Evolutionary conservation across 2,113 vertebrate genomes (phyloP).

Genomic region (Nyctibius bracteatus): DNA sequence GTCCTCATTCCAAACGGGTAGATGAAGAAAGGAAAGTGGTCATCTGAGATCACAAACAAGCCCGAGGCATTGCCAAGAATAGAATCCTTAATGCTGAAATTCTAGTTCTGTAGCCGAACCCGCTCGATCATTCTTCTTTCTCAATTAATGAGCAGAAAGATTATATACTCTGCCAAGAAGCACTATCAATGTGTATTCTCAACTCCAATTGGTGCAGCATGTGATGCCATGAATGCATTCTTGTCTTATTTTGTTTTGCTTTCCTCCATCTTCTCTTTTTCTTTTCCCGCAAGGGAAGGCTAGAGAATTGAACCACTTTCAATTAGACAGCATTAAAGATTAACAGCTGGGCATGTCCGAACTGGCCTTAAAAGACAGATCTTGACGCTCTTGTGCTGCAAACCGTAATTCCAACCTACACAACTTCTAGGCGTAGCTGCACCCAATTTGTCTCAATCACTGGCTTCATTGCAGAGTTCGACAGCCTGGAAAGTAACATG

Average conservation of each 20-base stretch:
- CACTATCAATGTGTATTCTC: neutral
- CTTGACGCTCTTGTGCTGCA: neutral
- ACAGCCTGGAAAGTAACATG: neutral
- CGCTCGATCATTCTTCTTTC: neutral
- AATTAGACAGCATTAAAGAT: neutral
- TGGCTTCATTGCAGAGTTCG: neutral
- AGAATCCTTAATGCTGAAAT: conserved; percentile 32
- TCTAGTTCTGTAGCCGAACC: neutral
- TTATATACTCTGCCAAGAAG: neutral
- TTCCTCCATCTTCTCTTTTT: neutral
- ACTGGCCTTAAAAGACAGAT: neutral
- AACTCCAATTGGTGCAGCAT: neutral
- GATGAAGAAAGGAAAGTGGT: neutral
- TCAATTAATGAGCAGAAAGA: neutral
- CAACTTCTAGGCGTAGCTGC: neutral
- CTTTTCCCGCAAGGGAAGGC: neutral
- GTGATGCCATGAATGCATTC: neutral
- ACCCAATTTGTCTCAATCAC: neutral
- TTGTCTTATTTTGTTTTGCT: neutral
- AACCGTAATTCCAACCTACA: neutral
- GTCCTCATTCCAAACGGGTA: neutral
- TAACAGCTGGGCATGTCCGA: neutral
- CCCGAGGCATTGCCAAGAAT: neutral
- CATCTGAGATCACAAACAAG: conserved; percentile 17
- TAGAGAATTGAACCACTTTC: neutral